phyloP scores from a whole-genome alignment of 2,113 vertebrate species.

The Tor tambroides region DNA sequence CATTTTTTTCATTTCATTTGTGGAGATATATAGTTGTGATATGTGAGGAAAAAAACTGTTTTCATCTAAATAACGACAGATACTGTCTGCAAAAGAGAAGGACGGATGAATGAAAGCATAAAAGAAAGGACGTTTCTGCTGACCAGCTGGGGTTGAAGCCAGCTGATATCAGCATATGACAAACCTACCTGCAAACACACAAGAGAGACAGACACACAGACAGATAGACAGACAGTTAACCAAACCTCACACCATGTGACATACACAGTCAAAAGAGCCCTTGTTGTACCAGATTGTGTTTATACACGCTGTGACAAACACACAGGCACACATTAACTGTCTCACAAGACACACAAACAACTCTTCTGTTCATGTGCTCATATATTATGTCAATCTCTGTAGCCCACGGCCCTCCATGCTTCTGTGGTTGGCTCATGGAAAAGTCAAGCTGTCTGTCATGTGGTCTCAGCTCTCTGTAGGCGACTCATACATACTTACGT shows the following conservation, averaged over 20 bases:
- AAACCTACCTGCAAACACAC: conserved; percentile 26
- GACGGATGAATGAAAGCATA: neutral
- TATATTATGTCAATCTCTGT: conserved; percentile 32
- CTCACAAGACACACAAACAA: conserved; percentile 18
- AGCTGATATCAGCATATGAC: conserved; percentile 56
- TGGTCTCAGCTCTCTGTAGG: neutral
- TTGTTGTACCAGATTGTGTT: conserved; percentile 3
- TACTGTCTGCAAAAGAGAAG: neutral
- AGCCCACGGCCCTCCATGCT: neutral
- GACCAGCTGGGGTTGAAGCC: conserved; percentile 27
- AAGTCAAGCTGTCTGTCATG: conserved; percentile 32
- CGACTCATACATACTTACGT: neutral
- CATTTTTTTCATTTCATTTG: neutral
- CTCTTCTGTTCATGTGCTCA: conserved; percentile 20
- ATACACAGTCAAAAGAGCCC: conserved; percentile 25
- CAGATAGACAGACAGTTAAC: neutral
- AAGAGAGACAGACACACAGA: neutral
- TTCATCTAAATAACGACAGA: neutral
- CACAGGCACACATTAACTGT: neutral
- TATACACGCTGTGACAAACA: conserved; percentile 12
- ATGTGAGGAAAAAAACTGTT: neutral
- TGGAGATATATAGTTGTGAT: neutral
- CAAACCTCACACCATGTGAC: neutral
- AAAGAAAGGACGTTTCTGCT: conserved; percentile 50
- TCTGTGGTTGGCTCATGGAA: conserved; percentile 46